Conservation (phyloP, 2,888 invertebrate species). For the Acronicta leporina region DNA sequence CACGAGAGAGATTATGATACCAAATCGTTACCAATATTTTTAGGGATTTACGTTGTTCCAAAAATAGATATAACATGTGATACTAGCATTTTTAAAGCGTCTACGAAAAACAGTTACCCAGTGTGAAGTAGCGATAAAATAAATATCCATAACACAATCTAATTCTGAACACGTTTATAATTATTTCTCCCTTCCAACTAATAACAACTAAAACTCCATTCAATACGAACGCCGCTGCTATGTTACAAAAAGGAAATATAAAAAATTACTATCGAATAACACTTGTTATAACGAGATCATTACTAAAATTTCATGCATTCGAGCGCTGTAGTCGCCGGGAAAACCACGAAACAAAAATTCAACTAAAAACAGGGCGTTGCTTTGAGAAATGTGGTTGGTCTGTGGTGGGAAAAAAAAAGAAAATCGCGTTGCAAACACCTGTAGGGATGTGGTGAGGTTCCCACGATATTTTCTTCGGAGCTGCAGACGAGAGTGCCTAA, state of each 20-base stretch:
- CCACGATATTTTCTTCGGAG: conserved; percentile 68
- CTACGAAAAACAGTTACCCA: no score
- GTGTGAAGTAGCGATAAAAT: background rate
- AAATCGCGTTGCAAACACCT: conserved; percentile 59
- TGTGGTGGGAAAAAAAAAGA: conserved; percentile 44
- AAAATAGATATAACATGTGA: no score
- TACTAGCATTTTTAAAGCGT: no score
- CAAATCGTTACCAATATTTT: no score
- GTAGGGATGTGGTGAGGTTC: conserved; percentile 56
- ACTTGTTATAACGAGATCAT: conserved; percentile 56
- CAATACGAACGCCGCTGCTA: background rate
- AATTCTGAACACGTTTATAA: background rate
- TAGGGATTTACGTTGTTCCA: no score
- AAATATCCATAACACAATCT: background rate
- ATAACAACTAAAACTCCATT: background rate
- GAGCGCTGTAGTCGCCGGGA: conserved; percentile 26
- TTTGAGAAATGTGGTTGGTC: conserved; percentile 57
- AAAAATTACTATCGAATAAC: conserved; percentile 31
- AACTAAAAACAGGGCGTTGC: conserved; percentile 53
- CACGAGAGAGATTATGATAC: no score
- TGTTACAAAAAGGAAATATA: conserved; percentile 8
- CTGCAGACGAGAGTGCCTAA: conserved; percentile 62
- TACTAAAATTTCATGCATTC: conserved; percentile 47
- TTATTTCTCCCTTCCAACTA: background rate
- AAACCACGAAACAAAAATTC: conserved; percentile 33